Evolutionary conservation across 2,888 invertebrate species (phyloP).

Genomic region (Chouioia cunea): DNA sequence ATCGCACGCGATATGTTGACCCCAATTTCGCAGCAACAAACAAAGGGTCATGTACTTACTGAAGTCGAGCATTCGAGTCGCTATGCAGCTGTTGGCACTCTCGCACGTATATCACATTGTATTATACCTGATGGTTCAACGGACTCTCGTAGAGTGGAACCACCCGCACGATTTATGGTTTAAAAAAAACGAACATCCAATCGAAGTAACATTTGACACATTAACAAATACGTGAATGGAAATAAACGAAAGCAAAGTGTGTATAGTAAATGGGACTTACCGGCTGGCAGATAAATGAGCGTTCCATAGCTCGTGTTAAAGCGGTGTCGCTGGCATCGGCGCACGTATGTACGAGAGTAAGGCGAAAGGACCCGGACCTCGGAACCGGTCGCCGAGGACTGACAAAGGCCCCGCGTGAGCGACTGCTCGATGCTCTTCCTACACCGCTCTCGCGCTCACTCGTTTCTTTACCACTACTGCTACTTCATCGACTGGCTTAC

Average conservation of each 20-base stretch:
- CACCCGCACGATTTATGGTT: too few relatives aligned
- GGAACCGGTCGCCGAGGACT: constrained; percentile 56
- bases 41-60: constrained; percentile 3
- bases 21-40: constrained; percentile 29
- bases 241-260: neutral
- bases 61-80: too few relatives aligned
- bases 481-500: neutral
- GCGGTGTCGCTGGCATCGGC: constrained; percentile 22
- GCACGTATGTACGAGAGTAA: neutral
- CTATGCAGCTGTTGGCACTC: too few relatives aligned
- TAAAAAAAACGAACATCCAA: neutral
- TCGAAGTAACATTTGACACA: too few relatives aligned
- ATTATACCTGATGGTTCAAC: constrained; percentile 12
- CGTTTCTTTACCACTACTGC: neutral
- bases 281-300: constrained; percentile 14
- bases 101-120: constrained; percentile 12
- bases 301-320: constrained; percentile 30
- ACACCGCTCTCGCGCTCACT: neutral
- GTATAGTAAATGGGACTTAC: constrained; percentile 16
- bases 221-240: too few relatives aligned
- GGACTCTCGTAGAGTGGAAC: neutral
- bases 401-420: constrained; percentile 26
- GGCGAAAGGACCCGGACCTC: constrained; percentile 54
- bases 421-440: constrained; percentile 16
- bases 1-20: neutral